These are phyloP conservation scores for Phoxinus dragarum DNA, from an alignment of 2,797 vertebrate genomes.

Conservation along the genomic window DNA sequence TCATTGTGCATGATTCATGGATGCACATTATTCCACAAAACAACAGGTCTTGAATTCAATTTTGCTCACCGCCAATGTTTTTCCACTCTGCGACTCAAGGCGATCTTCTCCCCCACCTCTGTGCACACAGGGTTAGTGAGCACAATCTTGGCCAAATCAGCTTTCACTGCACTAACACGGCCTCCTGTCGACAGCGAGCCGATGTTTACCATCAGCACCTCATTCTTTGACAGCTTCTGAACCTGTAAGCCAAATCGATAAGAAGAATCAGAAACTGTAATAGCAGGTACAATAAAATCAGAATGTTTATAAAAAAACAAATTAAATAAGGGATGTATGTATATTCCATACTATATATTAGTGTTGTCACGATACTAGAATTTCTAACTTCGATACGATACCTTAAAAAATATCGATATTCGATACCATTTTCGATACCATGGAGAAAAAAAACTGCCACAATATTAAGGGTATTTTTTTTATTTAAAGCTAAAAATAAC, in stretches of 20 bases:
- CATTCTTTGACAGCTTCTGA: constrained; percentile 97
- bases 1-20: background rate
- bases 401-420: too few relatives aligned
- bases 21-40: background rate
- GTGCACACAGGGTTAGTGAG: constrained; percentile 99
- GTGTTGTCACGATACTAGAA: too few relatives aligned
- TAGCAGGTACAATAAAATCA: background rate
- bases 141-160: constrained; percentile 97
- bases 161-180: constrained; percentile 96
- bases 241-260: constrained; percentile 79
- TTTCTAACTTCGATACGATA: too few relatives aligned
- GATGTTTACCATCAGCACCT: constrained; percentile 99
- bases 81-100: constrained; percentile 95
- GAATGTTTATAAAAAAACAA: background rate
- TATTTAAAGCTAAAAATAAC: too few relatives aligned
- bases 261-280: background rate
- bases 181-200: constrained; percentile 96
- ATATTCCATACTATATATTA: background rate
- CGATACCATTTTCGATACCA: too few relatives aligned
- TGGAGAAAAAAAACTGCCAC: too few relatives aligned
- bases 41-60: background rate
- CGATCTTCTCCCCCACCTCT: constrained; percentile 98
- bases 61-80: constrained; percentile 96
- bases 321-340: too few relatives aligned
- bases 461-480: too few relatives aligned